Conservation (phyloP, 1,140 invertebrate genomes). For the Akabosia matsudoensis region DNA sequence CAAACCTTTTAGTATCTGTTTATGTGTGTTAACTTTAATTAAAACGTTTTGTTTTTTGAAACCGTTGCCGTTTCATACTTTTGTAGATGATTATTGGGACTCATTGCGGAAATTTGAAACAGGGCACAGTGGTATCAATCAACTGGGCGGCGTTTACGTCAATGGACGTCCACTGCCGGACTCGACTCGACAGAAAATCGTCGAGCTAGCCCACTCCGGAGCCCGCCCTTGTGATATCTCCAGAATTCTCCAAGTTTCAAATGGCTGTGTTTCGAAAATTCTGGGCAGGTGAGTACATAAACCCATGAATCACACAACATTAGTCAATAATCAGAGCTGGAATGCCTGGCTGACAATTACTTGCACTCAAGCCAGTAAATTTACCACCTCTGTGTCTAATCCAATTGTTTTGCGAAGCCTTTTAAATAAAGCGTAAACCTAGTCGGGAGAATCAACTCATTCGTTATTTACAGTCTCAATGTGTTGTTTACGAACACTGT, state of each 20-base stretch:
- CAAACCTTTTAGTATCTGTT: too few relatives aligned
- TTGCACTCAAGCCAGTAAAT: too few relatives aligned
- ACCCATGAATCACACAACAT: background rate
- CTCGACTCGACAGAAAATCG: constrained; percentile 94
- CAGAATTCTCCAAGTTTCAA: constrained; percentile 91
- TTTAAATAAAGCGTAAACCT: too few relatives aligned
- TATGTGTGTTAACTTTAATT: background rate
- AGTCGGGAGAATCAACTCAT: too few relatives aligned
- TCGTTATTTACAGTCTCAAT: too few relatives aligned
- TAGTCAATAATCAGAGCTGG: too few relatives aligned
- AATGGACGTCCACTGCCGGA: constrained; percentile 95
- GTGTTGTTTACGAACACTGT: too few relatives aligned
- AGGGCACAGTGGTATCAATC: constrained; percentile 95
- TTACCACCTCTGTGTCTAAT: too few relatives aligned
- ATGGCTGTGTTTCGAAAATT: constrained; percentile 93
- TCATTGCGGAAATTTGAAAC: constrained; percentile 25
- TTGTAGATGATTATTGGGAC: constrained; percentile 28
- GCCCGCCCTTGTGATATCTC: constrained; percentile 97
- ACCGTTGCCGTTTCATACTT: constrained; percentile 20
- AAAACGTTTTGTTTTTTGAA: constrained; percentile 3
- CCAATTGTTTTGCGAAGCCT: background rate
- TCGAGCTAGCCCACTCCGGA: constrained; percentile 93
- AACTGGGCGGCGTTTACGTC: constrained; percentile 96
- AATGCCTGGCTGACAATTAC: too few relatives aligned
- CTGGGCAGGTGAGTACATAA: constrained; percentile 73